Evolutionary conservation across 1,140 invertebrate species (phyloP), one percentile per base, ranked within the genome.

Genomic region (Aphidius gifuensis): DNA sequence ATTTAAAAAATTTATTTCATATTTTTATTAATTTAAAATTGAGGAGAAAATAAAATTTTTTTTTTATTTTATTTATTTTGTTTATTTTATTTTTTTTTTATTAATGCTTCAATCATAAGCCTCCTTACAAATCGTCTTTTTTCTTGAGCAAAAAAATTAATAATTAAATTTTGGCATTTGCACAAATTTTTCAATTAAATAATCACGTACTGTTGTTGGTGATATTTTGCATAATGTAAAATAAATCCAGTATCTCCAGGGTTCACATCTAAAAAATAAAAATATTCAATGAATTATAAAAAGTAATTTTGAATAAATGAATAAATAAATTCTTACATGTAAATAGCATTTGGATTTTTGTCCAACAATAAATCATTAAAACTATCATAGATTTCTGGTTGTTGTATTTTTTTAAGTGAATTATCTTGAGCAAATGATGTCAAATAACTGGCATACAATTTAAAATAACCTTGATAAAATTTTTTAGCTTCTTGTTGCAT

Each of bases 381-480:
- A n/a, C 72, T 73, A 4, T 74, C 47, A 62, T 85, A 83, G 45
- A 88, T 66, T 4, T 59, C 46, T 0, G 69, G 45, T 69, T 87
- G 80, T 5, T 78, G 66, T 9, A 88, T 64, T 55, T 75, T 72
- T 53, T 76, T 69, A 0, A 76, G 66, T 57, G 77, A 73, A 9
- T 48, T 53, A 4, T 72, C 73, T 0, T 71, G 71, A 0, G 75
- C 71, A 3, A 86, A 66, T 4, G 75, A 64, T 39, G 67, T 73
- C n/a, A 87, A 71, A 71, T 87, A 87, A 4, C 75, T 66, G 40
- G 81, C 79, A 55, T 85, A 86, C 8, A 71, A 65, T 32, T 80
- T 69, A 58, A 88, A 87, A 65, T 87, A 86, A 3, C 81, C 69
- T 2, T 78, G 79, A 67, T 88, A 88, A 68, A 83, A 82, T 5